Conservation (phyloP, 2,113 vertebrate species). For the Mesembrinibis cayennensis region DNA sequence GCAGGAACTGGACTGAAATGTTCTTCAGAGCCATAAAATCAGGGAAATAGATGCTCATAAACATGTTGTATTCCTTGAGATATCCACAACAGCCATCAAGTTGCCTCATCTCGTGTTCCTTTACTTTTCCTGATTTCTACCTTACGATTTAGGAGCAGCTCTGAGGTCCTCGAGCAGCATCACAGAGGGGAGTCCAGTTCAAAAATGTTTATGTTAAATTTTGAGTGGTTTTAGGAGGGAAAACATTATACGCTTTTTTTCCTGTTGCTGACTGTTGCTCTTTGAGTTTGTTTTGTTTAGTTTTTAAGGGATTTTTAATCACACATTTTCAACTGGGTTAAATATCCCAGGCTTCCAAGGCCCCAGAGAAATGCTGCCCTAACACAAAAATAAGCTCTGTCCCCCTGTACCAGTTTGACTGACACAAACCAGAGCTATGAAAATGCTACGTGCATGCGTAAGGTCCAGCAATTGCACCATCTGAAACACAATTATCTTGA, state of each 20-base stretch:
- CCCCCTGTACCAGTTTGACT: not conserved
- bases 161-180: not conserved
- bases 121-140: not conserved
- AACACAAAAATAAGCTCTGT: not conserved
- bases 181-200: accelerated
- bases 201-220: not conserved
- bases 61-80: constrained; percentile 3
- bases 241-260: not conserved
- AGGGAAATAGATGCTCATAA: not conserved
- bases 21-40: constrained; percentile 36
- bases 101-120: not conserved
- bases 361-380: not conserved
- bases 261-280: not conserved
- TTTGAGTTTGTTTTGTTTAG: not conserved
- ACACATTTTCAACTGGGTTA: not conserved
- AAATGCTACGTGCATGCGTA: not conserved
- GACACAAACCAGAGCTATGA: not conserved
- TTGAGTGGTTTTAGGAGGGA: not conserved
- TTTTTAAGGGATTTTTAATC: not conserved
- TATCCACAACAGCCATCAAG: not conserved
- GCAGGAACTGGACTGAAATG: not conserved
- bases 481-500: not conserved
- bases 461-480: not conserved
- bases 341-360: not conserved
- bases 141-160: not conserved